phyloP scores from a whole-genome alignment of 2,888 invertebrate genomes.

The Pyralis farinalis region DNA sequence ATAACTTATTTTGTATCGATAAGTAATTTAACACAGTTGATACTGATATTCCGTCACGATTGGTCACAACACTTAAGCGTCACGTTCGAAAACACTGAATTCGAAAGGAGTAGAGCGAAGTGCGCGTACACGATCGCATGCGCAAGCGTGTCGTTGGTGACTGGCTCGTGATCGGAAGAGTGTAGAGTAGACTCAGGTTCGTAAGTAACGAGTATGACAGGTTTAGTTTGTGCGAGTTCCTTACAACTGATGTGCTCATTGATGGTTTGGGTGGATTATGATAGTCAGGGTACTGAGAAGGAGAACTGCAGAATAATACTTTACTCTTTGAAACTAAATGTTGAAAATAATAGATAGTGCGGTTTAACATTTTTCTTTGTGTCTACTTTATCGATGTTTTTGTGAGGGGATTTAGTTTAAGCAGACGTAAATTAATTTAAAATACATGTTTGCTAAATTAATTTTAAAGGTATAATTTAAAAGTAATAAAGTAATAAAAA shows the following conservation, averaged over 20 bases:
- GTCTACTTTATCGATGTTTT: no score
- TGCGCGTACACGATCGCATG: constrained; percentile 42
- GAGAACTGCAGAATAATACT: no score
- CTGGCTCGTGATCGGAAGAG: constrained; percentile 42
- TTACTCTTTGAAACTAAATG: no score
- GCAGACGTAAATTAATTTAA: no score
- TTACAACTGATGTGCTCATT: constrained; percentile 46
- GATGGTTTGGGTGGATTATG: constrained; percentile 37
- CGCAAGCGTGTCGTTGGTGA: constrained; percentile 49
- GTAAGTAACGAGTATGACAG: constrained; percentile 51
- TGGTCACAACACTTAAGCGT: constrained; percentile 41
- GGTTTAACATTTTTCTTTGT: no score
- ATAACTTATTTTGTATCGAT: constrained; percentile 23
- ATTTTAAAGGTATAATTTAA: no score
- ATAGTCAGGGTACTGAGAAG: constrained; percentile 13
- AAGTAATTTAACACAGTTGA: constrained; percentile 28
- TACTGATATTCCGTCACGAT: constrained; percentile 41
- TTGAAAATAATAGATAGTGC: no score
- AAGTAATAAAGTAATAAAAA: no score
- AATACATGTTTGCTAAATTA: no score
- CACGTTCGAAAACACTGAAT: constrained; percentile 43
- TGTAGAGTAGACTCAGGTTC: constrained; percentile 40
- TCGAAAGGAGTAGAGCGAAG: constrained; percentile 28
- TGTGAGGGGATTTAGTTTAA: no score
- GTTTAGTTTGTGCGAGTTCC: constrained; percentile 51